These are phyloP conservation scores for Oryzias celebensis DNA, from an alignment of 2,113 vertebrate species.

Conservation along the genomic window DNA sequence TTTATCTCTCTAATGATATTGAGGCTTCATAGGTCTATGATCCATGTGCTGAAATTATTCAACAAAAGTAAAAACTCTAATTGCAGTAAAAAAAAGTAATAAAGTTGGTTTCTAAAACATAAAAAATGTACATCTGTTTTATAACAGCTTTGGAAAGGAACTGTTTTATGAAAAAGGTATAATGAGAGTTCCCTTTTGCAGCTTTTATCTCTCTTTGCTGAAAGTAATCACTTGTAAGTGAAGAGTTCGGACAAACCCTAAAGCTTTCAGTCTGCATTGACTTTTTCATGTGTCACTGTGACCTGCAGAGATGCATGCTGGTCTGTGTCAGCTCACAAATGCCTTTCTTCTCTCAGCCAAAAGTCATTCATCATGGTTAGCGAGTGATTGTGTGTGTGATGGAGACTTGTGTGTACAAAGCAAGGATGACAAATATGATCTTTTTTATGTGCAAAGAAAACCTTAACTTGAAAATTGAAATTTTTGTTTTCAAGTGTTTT, in stretches of 20 bases:
- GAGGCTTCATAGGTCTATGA: too few relatives aligned
- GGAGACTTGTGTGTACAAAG: background rate
- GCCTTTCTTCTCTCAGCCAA: conserved; percentile 44
- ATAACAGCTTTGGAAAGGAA: too few relatives aligned
- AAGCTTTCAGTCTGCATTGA: conserved; percentile 4
- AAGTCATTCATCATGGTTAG: conserved; percentile 46
- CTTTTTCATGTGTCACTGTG: conserved; percentile 44
- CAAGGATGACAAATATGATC: background rate
- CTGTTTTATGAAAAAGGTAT: too few relatives aligned
- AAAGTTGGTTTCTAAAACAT: too few relatives aligned
- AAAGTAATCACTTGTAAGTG: conserved; percentile 3
- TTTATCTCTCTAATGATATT: too few relatives aligned
- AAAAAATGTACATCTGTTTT: too few relatives aligned
- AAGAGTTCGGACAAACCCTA: conserved; percentile 24
- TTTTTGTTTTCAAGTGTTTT: background rate
- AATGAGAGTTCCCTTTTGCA: too few relatives aligned
- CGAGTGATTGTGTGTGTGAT: conserved; percentile 5
- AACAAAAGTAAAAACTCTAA: too few relatives aligned
- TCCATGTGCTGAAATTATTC: too few relatives aligned
- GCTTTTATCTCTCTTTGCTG: background rate
- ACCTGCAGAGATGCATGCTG: conserved; percentile 42
- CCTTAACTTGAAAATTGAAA: background rate
- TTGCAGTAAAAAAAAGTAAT: too few relatives aligned
- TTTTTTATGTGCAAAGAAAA: background rate
- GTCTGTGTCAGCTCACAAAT: conserved; percentile 46